Evolutionary conservation across 2,797 vertebrate species (phyloP), one percentile per base, ranked within the genome.

Genomic region (Echiichthys vipera): DNA sequence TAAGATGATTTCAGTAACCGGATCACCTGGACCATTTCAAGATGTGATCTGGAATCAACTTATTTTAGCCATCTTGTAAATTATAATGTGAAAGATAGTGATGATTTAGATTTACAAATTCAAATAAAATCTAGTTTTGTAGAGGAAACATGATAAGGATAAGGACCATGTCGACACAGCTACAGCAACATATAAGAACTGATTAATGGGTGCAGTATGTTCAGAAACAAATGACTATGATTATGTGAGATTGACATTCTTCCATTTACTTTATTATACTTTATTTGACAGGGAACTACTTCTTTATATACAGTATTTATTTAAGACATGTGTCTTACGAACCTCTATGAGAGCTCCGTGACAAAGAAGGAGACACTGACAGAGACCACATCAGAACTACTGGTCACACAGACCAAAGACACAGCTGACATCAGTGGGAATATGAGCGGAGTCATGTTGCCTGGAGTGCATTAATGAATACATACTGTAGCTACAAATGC

Each of bases 371-470:
- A 49, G 47, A 43, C 57, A 53, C 7, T 22, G 40, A 64, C 9
- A 46, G 70, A 66, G 65, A 65, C 49, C 30, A 53, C 55, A 72
- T 40, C 27, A 24, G 57, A 64, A 47, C 63, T 27, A 12, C 46
- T 11, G 22, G 64, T 63, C 72, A 49, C 36, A 13, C 75, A 54
- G 75, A 61, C 45, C 24, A 55, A 77, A 59, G 63, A 83, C 72
- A 77, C 46, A 66, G 84, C 90, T 84, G 88, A 89, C 88, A 78
- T 83, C 80, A 84, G 84, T 34, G 7, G 73, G 65, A 90, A 85
- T 72, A 73, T 47, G 80, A 91, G 72, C 51, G 0, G 78, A 55
- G 78, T 72, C 54, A 49, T 57, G 71, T 79, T 70, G 78, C 84
- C 65, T 36, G 42, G 32, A 89, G 86, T 85, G 74, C 85, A 77